Evolutionary conservation across 1,140 invertebrate species (phyloP), one percentile per base, ranked within the genome.

Genomic region (Melitaea cinxia): DNA sequence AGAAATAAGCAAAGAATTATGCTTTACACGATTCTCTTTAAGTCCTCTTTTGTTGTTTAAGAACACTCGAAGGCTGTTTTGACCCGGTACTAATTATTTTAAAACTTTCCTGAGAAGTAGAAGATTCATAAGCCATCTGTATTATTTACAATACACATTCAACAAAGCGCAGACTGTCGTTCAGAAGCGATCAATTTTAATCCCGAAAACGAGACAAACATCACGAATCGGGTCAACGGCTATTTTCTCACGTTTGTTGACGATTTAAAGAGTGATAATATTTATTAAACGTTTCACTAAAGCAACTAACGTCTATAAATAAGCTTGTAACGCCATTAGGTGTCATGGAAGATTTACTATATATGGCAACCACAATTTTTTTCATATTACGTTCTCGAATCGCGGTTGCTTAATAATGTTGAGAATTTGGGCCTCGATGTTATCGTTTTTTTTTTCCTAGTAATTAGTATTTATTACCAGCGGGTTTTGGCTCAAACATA

Each of bases 211-310:
- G 86, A 81, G 83, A 79, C 83, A 84, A 88, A 83, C 82, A 87
- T 88, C 88, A 90, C 88, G 88, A 88, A 87, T 80, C 76, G 80
- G 88, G 86, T 88, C 88, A 88, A 77, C 82, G 80, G 83, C 82
- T 83, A 83, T 86, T 80, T 90, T 90, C 88, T 87, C 88, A 89
- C 86, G 86, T 89, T 90, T 88, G 85, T 88, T 85, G 84, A 82
- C 78, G 85, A 80, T 82, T 88, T 80, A 82, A 83, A 90, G 78
- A 87, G 88, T 89, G 86, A 90, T 90, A 89, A 87, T 89, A 88
- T 90, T 89, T 90, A 89, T 90, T 90, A 90, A 90, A 90, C 79
- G 72, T 78, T 84, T 89, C 80, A 80, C 79, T 85, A 75, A 79
- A 82, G 78, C 76, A 78, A 82, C 74, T 77, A 76, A 77, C 74